Percentiles rank a stretch among this genome's conserved stretches.
phyloP scores from a whole-genome alignment of 1,140 invertebrate species.

The Ceratosolen solmsi region DNA sequence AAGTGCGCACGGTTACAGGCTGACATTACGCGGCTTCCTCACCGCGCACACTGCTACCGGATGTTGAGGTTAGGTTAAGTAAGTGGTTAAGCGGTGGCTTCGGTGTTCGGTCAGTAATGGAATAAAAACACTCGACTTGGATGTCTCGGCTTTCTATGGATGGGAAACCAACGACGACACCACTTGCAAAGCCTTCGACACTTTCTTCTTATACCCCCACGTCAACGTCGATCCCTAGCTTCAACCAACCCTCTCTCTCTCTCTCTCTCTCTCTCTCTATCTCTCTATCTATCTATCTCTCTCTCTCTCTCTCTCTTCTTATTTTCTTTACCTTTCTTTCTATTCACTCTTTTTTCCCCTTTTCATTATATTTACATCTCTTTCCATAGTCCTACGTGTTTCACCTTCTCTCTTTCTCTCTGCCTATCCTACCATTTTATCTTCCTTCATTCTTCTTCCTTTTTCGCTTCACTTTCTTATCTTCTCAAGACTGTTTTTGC shows the following conservation, averaged over 20 bases:
- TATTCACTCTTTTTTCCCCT: not conserved
- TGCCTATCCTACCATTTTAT: not conserved
- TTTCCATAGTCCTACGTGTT: not conserved
- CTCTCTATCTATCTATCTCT: not conserved
- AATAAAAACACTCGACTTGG: conserved; percentile 67
- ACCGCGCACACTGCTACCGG: conserved; percentile 7
- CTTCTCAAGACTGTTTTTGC: not conserved
- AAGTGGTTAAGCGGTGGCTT: conserved; percentile 64
- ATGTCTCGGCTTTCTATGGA: conserved; percentile 45
- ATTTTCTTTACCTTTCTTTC: not conserved
- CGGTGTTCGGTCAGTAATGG: conserved; percentile 59
- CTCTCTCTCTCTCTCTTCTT: not conserved
- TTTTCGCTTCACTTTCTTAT: not conserved
- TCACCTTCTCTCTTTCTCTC: conserved; percentile 14
- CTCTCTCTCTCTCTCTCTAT: conserved; percentile 40
- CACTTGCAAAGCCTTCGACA: conserved; percentile 32
- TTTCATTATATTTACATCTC: not conserved
- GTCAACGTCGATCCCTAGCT: conserved; percentile 5
- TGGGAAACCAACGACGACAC: conserved; percentile 5
- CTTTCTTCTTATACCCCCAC: conserved; percentile 35
- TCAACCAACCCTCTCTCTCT: conserved; percentile 39
- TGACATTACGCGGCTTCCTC: conserved; percentile 40
- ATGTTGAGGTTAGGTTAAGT: conserved; percentile 61
- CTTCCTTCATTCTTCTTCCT: not conserved
- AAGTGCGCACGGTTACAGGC: conserved; percentile 39